These are phyloP conservation scores for Cervus canadensis DNA, from an alignment of 2,113 vertebrate genomes.

Conservation along the genomic window DNA sequence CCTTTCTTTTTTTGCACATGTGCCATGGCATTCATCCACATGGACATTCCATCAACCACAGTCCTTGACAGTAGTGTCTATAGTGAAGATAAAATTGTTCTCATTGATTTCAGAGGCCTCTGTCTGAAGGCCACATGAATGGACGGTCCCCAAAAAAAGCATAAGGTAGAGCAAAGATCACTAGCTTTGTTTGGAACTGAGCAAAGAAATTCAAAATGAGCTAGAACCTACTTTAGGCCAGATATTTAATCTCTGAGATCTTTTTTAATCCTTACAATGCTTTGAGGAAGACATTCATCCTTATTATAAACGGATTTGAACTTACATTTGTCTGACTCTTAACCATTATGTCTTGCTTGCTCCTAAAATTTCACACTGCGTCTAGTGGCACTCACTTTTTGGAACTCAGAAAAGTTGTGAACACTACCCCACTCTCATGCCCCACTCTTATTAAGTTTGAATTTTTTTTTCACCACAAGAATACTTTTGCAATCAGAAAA, in stretches of 20 bases:
- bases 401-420: neutral
- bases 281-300: neutral
- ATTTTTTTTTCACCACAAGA: neutral
- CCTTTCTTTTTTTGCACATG: neutral
- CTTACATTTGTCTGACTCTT: neutral
- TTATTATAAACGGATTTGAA: slow-evolving; percentile 10
- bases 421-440: neutral
- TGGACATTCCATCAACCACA: neutral
- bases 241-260: neutral
- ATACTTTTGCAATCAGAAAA: neutral
- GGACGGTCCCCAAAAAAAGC: neutral
- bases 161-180: neutral
- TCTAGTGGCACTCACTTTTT: neutral
- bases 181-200: neutral
- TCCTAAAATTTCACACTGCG: neutral
- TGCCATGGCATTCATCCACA: neutral
- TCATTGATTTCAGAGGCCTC: neutral
- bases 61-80: neutral
- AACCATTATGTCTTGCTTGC: neutral
- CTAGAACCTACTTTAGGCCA: neutral
- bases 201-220: slow-evolving; percentile 22
- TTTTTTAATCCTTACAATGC: neutral
- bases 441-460: neutral
- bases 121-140: neutral
- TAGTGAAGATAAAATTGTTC: neutral